A percentile compares a stretch with the other conserved stretches of the same genome.
These are phyloP conservation scores for Neosalanx taihuensis DNA, from an alignment of 2,797 vertebrate genomes.

Conservation along the genomic window DNA sequence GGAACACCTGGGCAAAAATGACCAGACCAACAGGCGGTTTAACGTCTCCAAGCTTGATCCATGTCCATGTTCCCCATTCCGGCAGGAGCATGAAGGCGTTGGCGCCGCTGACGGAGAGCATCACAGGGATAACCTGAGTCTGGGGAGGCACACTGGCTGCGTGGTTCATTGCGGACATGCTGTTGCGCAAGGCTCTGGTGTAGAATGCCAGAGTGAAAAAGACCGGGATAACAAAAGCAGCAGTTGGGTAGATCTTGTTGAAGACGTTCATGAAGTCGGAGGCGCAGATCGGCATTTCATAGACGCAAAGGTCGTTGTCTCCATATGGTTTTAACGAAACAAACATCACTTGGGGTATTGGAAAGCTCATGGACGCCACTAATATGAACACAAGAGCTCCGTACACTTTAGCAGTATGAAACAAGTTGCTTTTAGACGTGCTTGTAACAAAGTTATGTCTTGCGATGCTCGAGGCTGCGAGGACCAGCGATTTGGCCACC, in stretches of 20 bases:
- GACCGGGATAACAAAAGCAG: slow-evolving; percentile 63
- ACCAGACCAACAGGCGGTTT: slow-evolving; percentile 65
- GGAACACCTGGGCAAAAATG: slow-evolving; percentile 67
- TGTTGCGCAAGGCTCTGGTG: slow-evolving; percentile 64
- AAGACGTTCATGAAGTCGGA: slow-evolving; percentile 72
- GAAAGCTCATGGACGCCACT: slow-evolving; percentile 64
- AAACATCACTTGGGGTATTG: slow-evolving; percentile 73
- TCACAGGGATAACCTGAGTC: slow-evolving; percentile 64
- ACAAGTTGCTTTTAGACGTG: slow-evolving; percentile 29
- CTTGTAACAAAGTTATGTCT: slow-evolving; percentile 55
- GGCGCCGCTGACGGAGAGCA: slow-evolving; percentile 67
- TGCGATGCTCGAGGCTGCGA: slow-evolving; percentile 67
- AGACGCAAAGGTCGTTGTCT: slow-evolving; percentile 58
- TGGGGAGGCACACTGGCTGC: slow-evolving; percentile 51
- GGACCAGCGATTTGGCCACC: slow-evolving; percentile 72
- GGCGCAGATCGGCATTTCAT: slow-evolving; percentile 61
- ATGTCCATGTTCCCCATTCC: slow-evolving; percentile 76
- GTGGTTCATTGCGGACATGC: slow-evolving; percentile 54
- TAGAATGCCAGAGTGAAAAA: slow-evolving; percentile 66
- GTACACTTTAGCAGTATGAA: slow-evolving; percentile 56
- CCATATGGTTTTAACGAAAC: slow-evolving; percentile 46
- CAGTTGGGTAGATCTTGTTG: slow-evolving; percentile 73
- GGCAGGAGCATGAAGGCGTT: slow-evolving; percentile 75
- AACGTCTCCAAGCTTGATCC: slow-evolving; percentile 65
- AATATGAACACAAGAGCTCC: slow-evolving; percentile 56